Evolutionary conservation across 2,888 invertebrate genomes (phyloP), one percentile per base, ranked within the genome.

Genomic region (Thalpophila matura): DNA sequence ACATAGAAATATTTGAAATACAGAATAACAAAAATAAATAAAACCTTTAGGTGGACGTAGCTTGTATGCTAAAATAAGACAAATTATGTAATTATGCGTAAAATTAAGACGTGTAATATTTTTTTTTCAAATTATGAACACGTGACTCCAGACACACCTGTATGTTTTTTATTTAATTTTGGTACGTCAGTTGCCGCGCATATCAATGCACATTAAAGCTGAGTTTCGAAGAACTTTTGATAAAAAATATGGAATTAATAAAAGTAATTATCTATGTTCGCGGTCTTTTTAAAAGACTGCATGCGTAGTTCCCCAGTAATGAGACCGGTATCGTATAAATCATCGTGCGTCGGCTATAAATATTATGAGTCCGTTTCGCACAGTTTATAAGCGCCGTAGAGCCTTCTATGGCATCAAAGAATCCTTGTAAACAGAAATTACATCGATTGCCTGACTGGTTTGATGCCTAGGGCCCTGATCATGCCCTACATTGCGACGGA

Each of bases 371-470:
- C 57, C 31, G 61, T 80, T 72, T 80, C 63, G 64, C 71, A 66
- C 57, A 56, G 50, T 38, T 38, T 65, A 40, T 53, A 67, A 53
- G 45, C 50, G 24, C 24, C 37, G 47, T 42, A 64, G 40, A 57
- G 51, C 80, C 80, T 70, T 74, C 45, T 61, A 67, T 60, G 78
- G 80, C 37, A 27, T 38, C 46, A 40, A 58, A 77, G 57, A 65
- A 77, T 68, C 74, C 65, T 80, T 80, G 80, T 63, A 53, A 14
- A 68, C 38, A 38, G 49, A 64, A 43, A 59, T 75, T 58, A 61
- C 49, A 62, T 59, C 18, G 42, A 70, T 45, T 37, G 27, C 24
- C 14, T 26, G 69, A 73, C 69, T 64, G 62, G 77, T 79, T 77
- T 69, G 42, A 63, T 59, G 54, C 65, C 47, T 45, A 50, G 54